Percentiles rank a stretch among this genome's conserved stretches.
These are phyloP conservation scores for Labia minor DNA, from an alignment of 2,888 invertebrate genomes.

Conservation along the genomic window DNA sequence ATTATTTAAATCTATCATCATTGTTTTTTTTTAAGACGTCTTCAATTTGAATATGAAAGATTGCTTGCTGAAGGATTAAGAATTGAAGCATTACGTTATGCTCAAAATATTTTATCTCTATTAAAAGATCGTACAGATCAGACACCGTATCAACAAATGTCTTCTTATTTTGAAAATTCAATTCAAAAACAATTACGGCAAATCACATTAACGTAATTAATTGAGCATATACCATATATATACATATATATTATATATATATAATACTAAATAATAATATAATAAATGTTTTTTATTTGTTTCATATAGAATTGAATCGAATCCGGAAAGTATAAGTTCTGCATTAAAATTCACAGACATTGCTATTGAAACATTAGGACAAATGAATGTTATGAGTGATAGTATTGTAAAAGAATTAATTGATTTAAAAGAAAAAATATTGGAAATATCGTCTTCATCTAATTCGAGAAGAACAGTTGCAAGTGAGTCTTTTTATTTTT, in stretches of 20 bases:
- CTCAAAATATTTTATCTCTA: not conserved
- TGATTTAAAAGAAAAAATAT: constrained; percentile 1
- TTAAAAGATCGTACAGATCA: not conserved
- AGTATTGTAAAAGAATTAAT: not conserved
- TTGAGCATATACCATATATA: no score
- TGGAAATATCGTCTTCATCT: no score
- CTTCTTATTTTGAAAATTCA: not conserved
- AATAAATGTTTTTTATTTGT: not conserved
- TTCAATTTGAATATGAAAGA: not conserved
- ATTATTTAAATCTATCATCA: no score
- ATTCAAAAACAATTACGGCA: not conserved
- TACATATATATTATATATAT: no score
- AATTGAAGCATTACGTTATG: not conserved
- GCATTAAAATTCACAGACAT: not conserved
- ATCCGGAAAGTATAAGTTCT: not conserved
- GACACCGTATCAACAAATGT: not conserved
- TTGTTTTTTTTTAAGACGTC: not conserved
- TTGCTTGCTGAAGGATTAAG: not conserved
- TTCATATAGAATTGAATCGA: not conserved
- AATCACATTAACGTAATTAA: not conserved
- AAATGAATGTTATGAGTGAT: not conserved
- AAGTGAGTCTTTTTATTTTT: no score
- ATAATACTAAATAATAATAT: no score
- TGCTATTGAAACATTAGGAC: not conserved
- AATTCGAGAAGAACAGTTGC: no score